Evolutionary conservation across 1,140 invertebrate genomes (phyloP).

Genomic region (Nasonia vitripennis): DNA sequence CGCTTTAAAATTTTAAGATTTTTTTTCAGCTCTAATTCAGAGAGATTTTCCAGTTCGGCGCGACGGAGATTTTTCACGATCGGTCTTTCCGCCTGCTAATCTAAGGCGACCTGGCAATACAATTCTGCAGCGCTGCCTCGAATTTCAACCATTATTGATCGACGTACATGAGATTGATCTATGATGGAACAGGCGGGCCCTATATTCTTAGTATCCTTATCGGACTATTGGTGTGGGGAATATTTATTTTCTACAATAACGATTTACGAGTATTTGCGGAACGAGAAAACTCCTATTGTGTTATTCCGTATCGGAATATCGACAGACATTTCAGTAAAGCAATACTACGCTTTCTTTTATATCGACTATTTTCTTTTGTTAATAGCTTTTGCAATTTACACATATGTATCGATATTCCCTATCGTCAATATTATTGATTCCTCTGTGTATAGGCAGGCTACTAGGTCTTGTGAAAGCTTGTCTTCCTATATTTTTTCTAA

Average conservation of each 20-base stretch:
- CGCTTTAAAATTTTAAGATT: slow-evolving; percentile 6
- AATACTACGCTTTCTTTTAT: neutral
- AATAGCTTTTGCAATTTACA: neutral
- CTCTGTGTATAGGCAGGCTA: too few species aligned
- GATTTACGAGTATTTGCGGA: too few species aligned
- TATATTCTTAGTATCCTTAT: too few species aligned
- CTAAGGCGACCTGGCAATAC: neutral
- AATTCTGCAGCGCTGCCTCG: neutral
- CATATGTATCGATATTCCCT: neutral
- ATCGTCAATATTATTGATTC: too few species aligned
- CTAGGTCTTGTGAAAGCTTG: neutral
- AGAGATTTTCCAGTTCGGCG: neutral
- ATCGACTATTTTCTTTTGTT: neutral
- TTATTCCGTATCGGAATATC: neutral
- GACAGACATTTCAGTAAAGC: neutral
- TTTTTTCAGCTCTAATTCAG: neutral
- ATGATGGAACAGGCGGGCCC: too few species aligned
- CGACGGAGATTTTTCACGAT: neutral
- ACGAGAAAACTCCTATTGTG: too few species aligned
- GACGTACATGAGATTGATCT: too few species aligned
- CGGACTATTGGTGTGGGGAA: too few species aligned
- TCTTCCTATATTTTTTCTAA: neutral
- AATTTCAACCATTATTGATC: neutral
- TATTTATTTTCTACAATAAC: neutral
- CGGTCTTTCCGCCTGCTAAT: neutral